phyloP scores from a whole-genome alignment of 2,888 invertebrate species.

The Philonicus albiceps region DNA sequence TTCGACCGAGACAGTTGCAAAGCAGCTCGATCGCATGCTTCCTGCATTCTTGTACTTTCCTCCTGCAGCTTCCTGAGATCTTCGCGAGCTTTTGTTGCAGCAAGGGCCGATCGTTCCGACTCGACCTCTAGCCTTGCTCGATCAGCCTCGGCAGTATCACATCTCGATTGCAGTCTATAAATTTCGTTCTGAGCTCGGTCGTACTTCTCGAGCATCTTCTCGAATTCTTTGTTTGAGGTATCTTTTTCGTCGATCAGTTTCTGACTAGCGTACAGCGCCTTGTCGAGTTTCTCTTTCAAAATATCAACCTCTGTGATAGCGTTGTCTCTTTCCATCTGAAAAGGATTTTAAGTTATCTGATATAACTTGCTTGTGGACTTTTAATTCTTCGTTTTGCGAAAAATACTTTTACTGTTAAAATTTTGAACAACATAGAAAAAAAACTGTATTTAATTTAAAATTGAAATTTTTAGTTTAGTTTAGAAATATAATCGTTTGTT shows the following conservation, averaged over 20 bases:
- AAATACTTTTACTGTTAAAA: too few relatives aligned
- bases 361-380: neutral
- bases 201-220: constrained; percentile 91
- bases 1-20: constrained; percentile 85
- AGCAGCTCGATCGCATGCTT: constrained; percentile 87
- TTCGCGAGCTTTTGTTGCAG: constrained; percentile 82
- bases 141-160: constrained; percentile 87
- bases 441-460: too few relatives aligned
- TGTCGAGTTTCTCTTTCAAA: constrained; percentile 88
- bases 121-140: constrained; percentile 86
- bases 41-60: constrained; percentile 83
- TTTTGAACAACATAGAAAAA: too few relatives aligned
- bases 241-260: constrained; percentile 90
- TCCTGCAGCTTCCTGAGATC: constrained; percentile 88
- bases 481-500: too few relatives aligned
- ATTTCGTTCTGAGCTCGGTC: constrained; percentile 91
- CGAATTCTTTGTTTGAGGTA: constrained; percentile 87
- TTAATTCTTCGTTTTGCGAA: too few relatives aligned
- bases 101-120: constrained; percentile 82
- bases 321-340: constrained; percentile 85
- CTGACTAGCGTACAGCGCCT: constrained; percentile 80
- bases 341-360: neutral
- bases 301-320: constrained; percentile 85
- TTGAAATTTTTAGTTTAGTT: too few relatives aligned
- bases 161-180: constrained; percentile 85